Evolutionary conservation across 2,888 invertebrate species (phyloP).

Genomic region (Deilephila elpenor): DNA sequence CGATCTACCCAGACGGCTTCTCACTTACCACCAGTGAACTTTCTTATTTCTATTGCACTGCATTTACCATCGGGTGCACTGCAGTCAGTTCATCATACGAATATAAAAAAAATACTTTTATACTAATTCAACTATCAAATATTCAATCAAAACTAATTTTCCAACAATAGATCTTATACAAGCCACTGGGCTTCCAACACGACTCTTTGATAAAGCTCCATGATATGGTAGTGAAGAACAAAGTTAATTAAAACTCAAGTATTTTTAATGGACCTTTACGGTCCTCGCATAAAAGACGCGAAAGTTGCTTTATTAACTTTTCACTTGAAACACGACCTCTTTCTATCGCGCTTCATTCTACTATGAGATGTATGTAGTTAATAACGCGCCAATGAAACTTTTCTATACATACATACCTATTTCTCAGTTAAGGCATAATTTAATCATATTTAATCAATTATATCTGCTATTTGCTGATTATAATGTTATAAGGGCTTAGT

Average conservation of each 20-base stretch:
- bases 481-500: no score
- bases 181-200: not conserved
- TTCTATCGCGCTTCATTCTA: conserved; percentile 40
- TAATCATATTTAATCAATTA: not conserved
- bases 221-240: conserved; percentile 20
- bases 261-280: conserved; percentile 27
- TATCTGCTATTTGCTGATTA: no score
- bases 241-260: conserved; percentile 24
- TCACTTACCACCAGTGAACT: no score
- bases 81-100: no score
- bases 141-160: no score
- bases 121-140: no score
- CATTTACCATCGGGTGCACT: no score
- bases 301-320: conserved; percentile 47
- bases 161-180: not conserved
- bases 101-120: no score
- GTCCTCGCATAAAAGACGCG: conserved; percentile 27
- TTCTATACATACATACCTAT: not conserved
- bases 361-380: not conserved
- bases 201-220: conserved; percentile 3
- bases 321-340: conserved; percentile 45
- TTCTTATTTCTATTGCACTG: no score
- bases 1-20: no score
- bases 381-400: not conserved
- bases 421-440: not conserved